phyloP scores from a whole-genome alignment of 2,888 invertebrate species.

The Xylota sylvarum region DNA sequence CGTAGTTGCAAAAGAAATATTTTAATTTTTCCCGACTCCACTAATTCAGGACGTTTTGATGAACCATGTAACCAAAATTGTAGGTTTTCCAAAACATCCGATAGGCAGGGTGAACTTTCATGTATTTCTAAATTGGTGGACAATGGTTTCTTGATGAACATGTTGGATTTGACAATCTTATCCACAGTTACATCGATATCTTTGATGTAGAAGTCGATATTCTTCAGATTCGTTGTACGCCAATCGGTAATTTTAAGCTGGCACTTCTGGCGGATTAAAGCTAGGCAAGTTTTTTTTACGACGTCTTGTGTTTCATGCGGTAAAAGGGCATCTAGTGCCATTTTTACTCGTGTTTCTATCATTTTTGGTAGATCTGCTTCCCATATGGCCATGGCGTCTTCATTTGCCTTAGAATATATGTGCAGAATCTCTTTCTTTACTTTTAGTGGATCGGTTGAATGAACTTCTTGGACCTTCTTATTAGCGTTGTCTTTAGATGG shows the following conservation, averaged over 20 bases:
- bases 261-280: slow-evolving; percentile 86
- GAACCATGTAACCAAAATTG: slow-evolving; percentile 82
- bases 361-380: slow-evolving; percentile 79
- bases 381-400: slow-evolving; percentile 80
- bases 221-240: slow-evolving; percentile 85
- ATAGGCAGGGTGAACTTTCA: slow-evolving; percentile 77
- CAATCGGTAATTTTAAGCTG: slow-evolving; percentile 86
- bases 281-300: slow-evolving; percentile 85
- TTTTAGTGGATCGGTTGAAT: slow-evolving; percentile 74
- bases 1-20: slow-evolving; percentile 78
- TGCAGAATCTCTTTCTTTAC: slow-evolving; percentile 78
- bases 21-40: slow-evolving; percentile 76
- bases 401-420: slow-evolving; percentile 80
- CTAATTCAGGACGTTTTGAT: slow-evolving; percentile 79
- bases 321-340: slow-evolving; percentile 85
- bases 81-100: slow-evolving; percentile 81
- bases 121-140: slow-evolving; percentile 78
- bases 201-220: slow-evolving; percentile 82
- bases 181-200: slow-evolving; percentile 81
- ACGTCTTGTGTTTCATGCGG: slow-evolving; percentile 85
- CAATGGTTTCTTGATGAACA: slow-evolving; percentile 42
- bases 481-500: slow-evolving; percentile 84
- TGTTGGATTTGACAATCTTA: slow-evolving; percentile 76
- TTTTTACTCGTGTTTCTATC: slow-evolving; percentile 80
- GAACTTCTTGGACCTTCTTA: slow-evolving; percentile 80